Evolutionary conservation across 2,797 vertebrate species (phyloP), one percentile per base, ranked within the genome.

Genomic region (Crocodylus rhombifer): DNA sequence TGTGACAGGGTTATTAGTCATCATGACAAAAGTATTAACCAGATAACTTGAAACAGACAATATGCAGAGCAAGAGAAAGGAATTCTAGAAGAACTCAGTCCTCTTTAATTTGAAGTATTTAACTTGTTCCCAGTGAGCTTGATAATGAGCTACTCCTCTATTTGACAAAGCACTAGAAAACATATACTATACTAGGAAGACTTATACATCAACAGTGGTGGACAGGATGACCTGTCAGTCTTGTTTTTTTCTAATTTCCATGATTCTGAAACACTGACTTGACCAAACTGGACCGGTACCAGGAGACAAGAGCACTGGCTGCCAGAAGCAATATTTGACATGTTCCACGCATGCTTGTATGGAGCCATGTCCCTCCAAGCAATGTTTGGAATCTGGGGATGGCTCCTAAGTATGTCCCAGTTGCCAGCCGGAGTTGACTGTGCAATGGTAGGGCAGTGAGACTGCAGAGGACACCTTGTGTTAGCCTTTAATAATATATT

Each of bases 41-140:
- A 97, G 97, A 94, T 97, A 95, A 87, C 80, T 97, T 97, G 97
- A 96, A 97, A 91, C 86, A 97, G 97, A 97, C 97, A 97, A 92
- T 86, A 95, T 96, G 96, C 93, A 96, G 86, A 93, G 89, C 69
- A 96, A 75, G 15, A 58, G 76, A 83, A 93, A 97, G 82, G 92
- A 96, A 97, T 95, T 94, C 26, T 42, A 83, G 80, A 95, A 95
- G 95, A 96, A 97, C 86, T 98, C 7, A 28, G 89, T 23, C 3
- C 0, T 86, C 82, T 94, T 95, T 94, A 74, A 30, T 95, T 85
- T 89, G 75, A 88, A 21, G 7, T 78, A 56, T 86, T 78, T 90
- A 77, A 65, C 88, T 93, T 61, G 60, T 92, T 95, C 95, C 85
- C 89, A 89, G 17, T 73, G 60, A 1, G 6, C 36, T n/a, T 67